Evolutionary conservation across 2,888 invertebrate genomes (phyloP).

Genomic region (Athripsodes cinereus): DNA sequence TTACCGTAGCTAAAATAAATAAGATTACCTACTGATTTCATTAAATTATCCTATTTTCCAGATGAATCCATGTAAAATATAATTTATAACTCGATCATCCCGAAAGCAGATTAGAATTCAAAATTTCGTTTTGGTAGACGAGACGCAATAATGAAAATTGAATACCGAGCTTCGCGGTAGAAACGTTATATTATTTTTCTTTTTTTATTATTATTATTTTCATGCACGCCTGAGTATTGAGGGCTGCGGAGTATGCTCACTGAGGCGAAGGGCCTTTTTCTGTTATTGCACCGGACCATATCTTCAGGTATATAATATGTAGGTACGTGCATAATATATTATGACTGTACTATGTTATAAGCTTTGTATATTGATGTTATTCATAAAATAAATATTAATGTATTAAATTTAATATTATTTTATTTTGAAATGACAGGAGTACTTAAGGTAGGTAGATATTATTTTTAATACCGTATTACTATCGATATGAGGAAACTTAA

Average conservation of each 20-base stretch:
- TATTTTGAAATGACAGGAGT: no score
- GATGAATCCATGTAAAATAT: no score
- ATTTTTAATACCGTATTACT: no score
- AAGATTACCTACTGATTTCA: no score
- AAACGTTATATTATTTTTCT: neutral
- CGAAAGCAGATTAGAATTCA: neutral
- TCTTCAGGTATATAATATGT: neutral
- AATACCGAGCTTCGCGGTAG: slow-evolving; percentile 1
- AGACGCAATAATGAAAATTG: neutral
- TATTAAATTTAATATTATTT: no score
- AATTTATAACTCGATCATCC: neutral
- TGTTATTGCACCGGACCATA: neutral
- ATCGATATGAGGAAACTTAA: no score
- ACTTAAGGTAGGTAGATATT: no score
- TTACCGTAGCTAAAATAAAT: no score
- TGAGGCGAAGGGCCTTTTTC: neutral
- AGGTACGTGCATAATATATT: neutral
- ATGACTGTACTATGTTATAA: no score
- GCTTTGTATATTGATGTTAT: no score
- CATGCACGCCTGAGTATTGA: slow-evolving; percentile 3
- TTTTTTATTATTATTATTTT: neutral
- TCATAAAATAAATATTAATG: no score
- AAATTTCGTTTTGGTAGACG: neutral
- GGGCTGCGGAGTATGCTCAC: slow-evolving; percentile 11
- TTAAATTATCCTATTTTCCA: no score